Percentiles rank a stretch among this genome's conserved stretches.
Evolutionary conservation across 2,113 vertebrate genomes (phyloP).

Genomic region (Isurus oxyrinchus): DNA sequence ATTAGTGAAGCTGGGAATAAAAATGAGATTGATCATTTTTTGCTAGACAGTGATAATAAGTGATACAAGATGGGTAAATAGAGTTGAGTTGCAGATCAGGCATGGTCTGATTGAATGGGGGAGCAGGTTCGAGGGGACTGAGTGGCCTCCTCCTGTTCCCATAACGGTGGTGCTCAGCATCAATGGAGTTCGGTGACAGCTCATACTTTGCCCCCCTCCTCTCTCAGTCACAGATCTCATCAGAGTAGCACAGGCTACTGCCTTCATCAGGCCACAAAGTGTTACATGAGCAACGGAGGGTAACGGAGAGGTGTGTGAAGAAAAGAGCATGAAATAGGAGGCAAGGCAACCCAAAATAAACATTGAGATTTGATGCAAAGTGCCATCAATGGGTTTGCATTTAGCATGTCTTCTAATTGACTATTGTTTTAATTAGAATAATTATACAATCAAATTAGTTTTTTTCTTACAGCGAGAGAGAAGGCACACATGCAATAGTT

Average conservation of each 20-base stretch:
- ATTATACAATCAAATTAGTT: conserved; percentile 27
- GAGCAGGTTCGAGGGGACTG: neutral
- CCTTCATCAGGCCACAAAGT: neutral
- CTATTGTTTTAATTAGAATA: conserved; percentile 22
- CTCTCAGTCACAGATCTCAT: neutral
- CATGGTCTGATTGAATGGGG: neutral
- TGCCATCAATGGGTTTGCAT: neutral
- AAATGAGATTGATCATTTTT: neutral
- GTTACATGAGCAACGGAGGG: neutral
- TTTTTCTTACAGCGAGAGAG: neutral
- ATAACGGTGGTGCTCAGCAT: neutral
- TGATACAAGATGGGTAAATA: neutral
- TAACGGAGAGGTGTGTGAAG: neutral
- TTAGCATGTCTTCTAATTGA: conserved; percentile 15
- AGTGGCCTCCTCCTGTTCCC: neutral
- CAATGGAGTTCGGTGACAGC: neutral
- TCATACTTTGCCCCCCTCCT: neutral
- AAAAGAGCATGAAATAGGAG: neutral
- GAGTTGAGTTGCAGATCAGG: neutral
- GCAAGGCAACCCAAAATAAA: neutral
- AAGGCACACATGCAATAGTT: neutral
- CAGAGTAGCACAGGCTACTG: neutral
- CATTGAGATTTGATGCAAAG: conserved; percentile 6
- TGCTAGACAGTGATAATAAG: neutral
- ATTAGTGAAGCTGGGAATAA: neutral